Base-by-base conservation (phyloP, 2,888 invertebrate species). In the Isoperla grammatica region DNA sequence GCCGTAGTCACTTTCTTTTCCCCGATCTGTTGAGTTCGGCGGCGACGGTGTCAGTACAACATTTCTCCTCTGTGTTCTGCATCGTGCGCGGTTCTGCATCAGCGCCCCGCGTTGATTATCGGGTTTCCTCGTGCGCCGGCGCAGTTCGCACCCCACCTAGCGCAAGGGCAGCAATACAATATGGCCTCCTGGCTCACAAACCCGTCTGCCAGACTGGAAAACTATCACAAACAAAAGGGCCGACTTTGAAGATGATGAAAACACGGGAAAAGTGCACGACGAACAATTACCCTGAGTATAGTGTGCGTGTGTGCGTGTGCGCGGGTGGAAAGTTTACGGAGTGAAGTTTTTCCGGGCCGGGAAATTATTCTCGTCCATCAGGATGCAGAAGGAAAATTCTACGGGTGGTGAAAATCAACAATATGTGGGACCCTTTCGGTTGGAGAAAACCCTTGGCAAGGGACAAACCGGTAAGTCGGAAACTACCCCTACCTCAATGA, bases 381-480 rank as follows among this genome's bases (percentile, higher is more conserved):
- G 46, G 45, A 69, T 70, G 69, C 69, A 69, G 65, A 70, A 69
- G 64, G 69, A 69, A 61, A 67, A 65, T 54, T 56, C 64, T 40
- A 49, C 61, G 13, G 65, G 64, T 50, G 65, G 64, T 56, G 87
- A 87, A 79, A 81, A 82, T 72, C 90, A 91, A 75, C 91, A 94
- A 78, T 98, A 95, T 80, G 98, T 99, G 71, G 99, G 99, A 69
- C 98, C 99, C 62, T 99, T 97, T 80, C 83, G 97, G 75, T 83
- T 99, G 77, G 99, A 99, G 78, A 99, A 98, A 78, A 99, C 99
- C 58, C 84, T 99, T 66, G 99, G 99, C 70, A 99, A 99, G 78
- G 99, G 99, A 66, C 99, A 99, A 79, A 99, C 99, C 76, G 99
- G 98, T 98, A 79, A 79, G 79, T 73, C 61, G n/a, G 43, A 49